Evolutionary conservation across 1,140 invertebrate genomes (phyloP), one percentile per base, ranked within the genome.

Genomic region (Archegozetes longisetosus): DNA sequence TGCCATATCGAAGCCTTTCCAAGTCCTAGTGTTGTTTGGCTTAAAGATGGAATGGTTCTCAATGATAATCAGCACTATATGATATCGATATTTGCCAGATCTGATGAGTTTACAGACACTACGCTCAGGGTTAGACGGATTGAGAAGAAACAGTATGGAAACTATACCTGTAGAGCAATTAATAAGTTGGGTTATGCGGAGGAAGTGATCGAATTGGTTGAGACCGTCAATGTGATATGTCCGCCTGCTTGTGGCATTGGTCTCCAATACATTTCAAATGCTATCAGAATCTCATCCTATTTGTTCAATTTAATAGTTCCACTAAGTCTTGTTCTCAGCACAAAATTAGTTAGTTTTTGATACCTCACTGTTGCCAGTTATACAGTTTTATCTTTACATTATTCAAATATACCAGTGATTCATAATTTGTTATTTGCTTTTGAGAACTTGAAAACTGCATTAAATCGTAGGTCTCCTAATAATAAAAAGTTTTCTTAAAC

Each of bases 1-100:
- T 94, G 89, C 68, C 86, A 89, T 67, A 83, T 93, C 2, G 87
- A 91, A 72, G 88, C 88, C 0, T 93, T 90, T 72, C 89, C 89
- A 9, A 85, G 85, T 20, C 87, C 88, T 3, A 84, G 85, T 0
- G 87, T 92, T 57, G 76, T 79, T 2, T 94, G 89, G 89, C 69
- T 85, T 3, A 90, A 91, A 70, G 85, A 89, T 65, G 83, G 82
- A 6, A 77, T 82, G 59, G 40, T 53, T 1, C 66, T 92, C 3
- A 82, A 84, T 0, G 91, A 90, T 64, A 91, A 90, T 73, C 87
- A 91, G 66, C 86, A 92, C 76, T 87, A 87, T 68, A 77, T 67
- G 14, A 85, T 92, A 65, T 89, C 87, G 0, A 84, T 89, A 69
- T 91, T 89, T 69, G 85, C 86, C 17, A 87, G 85, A 1, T 84